Base-by-base conservation (phyloP, 1,140 invertebrate genomes). In the Calliphora vicina region DNA sequence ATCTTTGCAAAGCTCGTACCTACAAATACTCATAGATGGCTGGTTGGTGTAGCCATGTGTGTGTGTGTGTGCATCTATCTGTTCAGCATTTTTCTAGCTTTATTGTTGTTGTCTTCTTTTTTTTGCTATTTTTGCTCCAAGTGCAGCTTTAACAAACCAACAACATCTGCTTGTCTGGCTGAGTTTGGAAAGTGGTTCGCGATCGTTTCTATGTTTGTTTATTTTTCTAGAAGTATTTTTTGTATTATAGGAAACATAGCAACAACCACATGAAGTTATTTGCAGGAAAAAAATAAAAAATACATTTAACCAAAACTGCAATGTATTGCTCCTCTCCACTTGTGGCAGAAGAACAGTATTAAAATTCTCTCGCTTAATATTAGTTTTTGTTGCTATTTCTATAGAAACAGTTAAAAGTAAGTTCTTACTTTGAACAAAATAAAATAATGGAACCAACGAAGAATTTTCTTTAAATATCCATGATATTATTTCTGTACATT, bases 111-210 rank as follows among this genome's bases (percentile, higher is more conserved):
- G 23, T 27, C 71, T 73, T 12, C 71, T 26, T 43, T 43, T 6
- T 6, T 43, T 6, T 43, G 42, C 12, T 43, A 6, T 50, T 50
- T 13, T 50, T 15, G 35, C 35, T 57, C 15, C 50, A 57, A 57
- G 61, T 67, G 61, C 61, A 67, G 12, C 73, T 20, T 35, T 76
- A 35, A 25, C 73, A 20, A 20, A n/a, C 73, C 73, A 43, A 25
- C 73, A 23, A 76, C 73, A 43, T 76, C 73, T 43, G 73, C 73
- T 35, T 76, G 73, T 43, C 73, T 43, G 73, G 73, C 27, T 76
- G 12, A 35, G 73, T 76, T 76, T 76, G 73, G 73, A 76, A 76
- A 76, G 73, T 76, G 73, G 73, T 76, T 76, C 27, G 73, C 27
- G 23, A 9, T 67, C 10, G n/a, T 67, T 67, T 25, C n/a, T 67